Evolutionary conservation across 35 echinoderm and acorn worm species (phyloP).

Genomic region (Heliocidaris tuberculata): DNA sequence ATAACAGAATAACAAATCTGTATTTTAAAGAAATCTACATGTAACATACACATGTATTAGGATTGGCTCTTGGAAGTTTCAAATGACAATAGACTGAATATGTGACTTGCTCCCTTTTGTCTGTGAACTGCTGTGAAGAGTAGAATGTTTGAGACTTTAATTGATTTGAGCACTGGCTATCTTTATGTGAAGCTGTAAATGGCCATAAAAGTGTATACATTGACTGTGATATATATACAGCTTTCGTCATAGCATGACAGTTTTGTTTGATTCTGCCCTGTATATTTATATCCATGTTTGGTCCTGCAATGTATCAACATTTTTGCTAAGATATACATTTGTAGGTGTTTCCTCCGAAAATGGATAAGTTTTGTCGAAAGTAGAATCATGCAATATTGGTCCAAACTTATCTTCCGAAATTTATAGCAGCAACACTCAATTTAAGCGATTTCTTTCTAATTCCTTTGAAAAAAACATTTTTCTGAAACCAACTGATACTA

Average conservation of each 20-base stretch:
- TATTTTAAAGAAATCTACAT: too few relatives aligned
- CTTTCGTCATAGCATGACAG: not conserved
- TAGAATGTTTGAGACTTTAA: not conserved
- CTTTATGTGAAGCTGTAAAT: not conserved
- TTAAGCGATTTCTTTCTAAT: too few relatives aligned
- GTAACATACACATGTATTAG: too few relatives aligned
- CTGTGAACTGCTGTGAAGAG: not conserved
- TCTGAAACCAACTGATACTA: too few relatives aligned
- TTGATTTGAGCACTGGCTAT: not conserved
- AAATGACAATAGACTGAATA: not conserved
- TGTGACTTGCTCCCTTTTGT: not conserved
- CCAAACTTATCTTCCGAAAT: too few relatives aligned
- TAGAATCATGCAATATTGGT: too few relatives aligned
- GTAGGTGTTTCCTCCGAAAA: not conserved
- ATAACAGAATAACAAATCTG: not conserved
- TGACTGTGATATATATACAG: not conserved
- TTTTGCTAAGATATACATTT: not conserved
- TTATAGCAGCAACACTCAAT: too few relatives aligned
- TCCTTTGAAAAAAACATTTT: too few relatives aligned
- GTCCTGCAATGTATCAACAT: not conserved
- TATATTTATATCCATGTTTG: not conserved
- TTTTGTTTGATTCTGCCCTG: not conserved
- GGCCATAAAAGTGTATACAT: not conserved
- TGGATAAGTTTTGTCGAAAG: too few relatives aligned
- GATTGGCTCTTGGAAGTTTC: not conserved